A percentile compares a stretch with the other conserved stretches of the same genome.
Evolutionary conservation across 2,888 invertebrate species (phyloP).

Genomic region (Beris morrisii): DNA sequence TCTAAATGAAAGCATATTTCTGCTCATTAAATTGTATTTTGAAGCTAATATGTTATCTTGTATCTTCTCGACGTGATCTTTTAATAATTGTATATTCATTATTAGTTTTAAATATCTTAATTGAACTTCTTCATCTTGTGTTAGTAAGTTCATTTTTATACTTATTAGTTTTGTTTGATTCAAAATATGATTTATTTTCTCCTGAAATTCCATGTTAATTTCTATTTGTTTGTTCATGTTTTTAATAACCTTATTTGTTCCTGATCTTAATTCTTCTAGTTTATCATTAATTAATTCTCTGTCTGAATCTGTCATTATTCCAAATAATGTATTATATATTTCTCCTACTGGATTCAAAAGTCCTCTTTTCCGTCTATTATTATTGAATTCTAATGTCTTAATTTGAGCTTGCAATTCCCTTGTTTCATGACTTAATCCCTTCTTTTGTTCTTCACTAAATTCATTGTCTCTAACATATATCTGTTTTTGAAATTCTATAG

Average conservation of each 20-base stretch:
- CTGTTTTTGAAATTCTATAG: not conserved
- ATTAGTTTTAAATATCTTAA: not conserved
- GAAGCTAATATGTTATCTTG: conserved; percentile 1
- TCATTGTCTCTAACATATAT: not conserved
- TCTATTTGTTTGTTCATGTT: conserved; percentile 2
- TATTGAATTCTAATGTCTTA: not conserved
- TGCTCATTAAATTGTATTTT: conserved; percentile 3
- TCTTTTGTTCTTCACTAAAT: not conserved
- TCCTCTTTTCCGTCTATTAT: conserved; percentile 1
- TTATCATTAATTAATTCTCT: conserved; percentile 2
- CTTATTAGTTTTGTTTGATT: not conserved
- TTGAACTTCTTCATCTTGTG: not conserved
- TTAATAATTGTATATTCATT: not conserved
- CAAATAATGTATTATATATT: conserved; percentile 2
- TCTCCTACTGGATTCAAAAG: conserved; percentile 2
- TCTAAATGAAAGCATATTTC: conserved; percentile 1
- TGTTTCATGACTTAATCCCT: not conserved
- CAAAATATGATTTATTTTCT: conserved; percentile 1
- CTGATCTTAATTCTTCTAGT: not conserved
- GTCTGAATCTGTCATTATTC: conserved; percentile 3
- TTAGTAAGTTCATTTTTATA: not conserved
- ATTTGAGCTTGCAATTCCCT: not conserved
- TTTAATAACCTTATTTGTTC: not conserved
- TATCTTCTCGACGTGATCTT: not conserved
- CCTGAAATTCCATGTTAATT: conserved; percentile 1